Conservation (phyloP, 2,888 invertebrate genomes). For the Amblyjoppa fuscipennis region DNA sequence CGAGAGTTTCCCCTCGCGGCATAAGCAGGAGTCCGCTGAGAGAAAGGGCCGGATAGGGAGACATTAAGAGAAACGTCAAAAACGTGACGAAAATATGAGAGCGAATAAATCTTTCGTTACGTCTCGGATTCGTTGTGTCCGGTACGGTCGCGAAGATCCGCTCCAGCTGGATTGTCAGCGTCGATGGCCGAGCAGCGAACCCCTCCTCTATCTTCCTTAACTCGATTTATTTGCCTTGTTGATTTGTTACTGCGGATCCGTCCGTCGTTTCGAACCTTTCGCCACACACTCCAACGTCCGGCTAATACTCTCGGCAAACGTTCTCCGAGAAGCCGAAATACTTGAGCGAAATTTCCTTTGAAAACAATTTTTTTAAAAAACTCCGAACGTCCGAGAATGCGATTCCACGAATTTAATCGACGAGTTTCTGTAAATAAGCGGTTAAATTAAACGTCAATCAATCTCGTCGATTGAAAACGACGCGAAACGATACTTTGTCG, state of each 20-base stretch:
- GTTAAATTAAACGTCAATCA: too few relatives aligned
- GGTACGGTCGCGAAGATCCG: constrained; percentile 61
- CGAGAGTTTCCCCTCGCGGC: constrained; percentile 56
- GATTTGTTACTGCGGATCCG: constrained; percentile 64
- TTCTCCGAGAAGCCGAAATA: neutral
- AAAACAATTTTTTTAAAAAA: too few relatives aligned
- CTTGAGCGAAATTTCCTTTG: too few relatives aligned
- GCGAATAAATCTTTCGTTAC: constrained; percentile 67
- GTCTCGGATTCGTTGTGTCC: constrained; percentile 46
- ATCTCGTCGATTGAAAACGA: too few relatives aligned
- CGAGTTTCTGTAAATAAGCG: too few relatives aligned
- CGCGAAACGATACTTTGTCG: too few relatives aligned
- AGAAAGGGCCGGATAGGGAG: constrained; percentile 4
- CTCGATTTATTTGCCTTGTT: constrained; percentile 69
- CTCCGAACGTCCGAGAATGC: too few relatives aligned
- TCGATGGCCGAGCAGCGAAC: constrained; percentile 44
- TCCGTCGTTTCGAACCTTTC: constrained; percentile 49
- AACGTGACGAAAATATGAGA: constrained; percentile 71
- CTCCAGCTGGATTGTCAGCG: constrained; percentile 44
- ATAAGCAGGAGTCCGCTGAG: constrained; percentile 51
- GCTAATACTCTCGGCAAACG: constrained; percentile 57
- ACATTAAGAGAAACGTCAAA: constrained; percentile 68
- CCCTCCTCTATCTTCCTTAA: constrained; percentile 65
- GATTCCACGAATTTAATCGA: too few relatives aligned
- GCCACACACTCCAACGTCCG: constrained; percentile 34